Percentiles rank a stretch among this genome's conserved stretches.
Evolutionary conservation across 2,888 invertebrate species (phyloP).

Genomic region (Actias luna): DNA sequence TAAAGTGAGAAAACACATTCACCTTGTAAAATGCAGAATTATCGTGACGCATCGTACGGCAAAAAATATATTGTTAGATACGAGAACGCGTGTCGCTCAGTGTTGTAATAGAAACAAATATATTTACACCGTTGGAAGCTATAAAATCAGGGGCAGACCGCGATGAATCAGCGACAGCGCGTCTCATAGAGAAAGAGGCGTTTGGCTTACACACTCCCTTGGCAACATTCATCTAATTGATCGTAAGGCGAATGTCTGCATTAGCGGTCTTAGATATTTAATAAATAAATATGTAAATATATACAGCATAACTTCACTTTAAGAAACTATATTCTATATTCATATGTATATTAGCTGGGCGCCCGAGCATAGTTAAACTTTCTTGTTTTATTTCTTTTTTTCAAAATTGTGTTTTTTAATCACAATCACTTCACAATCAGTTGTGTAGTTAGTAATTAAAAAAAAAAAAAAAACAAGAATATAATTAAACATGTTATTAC

Average conservation of each 20-base stretch:
- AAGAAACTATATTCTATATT: no score
- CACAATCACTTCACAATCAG: no score
- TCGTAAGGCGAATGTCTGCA: not conserved
- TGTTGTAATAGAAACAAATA: slow-evolving; percentile 19
- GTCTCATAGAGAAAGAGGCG: slow-evolving; percentile 10
- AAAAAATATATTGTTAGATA: not conserved
- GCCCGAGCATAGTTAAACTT: no score
- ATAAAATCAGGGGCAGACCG: slow-evolving; percentile 19
- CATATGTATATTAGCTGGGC: no score
- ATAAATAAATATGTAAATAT: not conserved
- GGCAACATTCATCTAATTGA: slow-evolving; percentile 1
- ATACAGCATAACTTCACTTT: no score
- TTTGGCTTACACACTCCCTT: slow-evolving; percentile 7
- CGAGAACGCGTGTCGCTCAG: slow-evolving; percentile 24
- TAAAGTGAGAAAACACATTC: not conserved
- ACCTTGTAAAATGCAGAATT: not conserved
- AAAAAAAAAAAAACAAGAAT: no score
- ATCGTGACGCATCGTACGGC: not conserved
- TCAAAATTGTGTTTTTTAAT: no score
- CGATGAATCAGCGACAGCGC: slow-evolving; percentile 12
- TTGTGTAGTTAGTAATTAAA: no score
- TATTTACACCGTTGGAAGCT: slow-evolving; percentile 15
- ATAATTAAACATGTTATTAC: no score
- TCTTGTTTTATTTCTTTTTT: no score
- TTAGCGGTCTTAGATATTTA: not conserved